phyloP scores from a whole-genome alignment of 53 echinoderm and acorn worm genomes.

The Holothuria scabra region DNA sequence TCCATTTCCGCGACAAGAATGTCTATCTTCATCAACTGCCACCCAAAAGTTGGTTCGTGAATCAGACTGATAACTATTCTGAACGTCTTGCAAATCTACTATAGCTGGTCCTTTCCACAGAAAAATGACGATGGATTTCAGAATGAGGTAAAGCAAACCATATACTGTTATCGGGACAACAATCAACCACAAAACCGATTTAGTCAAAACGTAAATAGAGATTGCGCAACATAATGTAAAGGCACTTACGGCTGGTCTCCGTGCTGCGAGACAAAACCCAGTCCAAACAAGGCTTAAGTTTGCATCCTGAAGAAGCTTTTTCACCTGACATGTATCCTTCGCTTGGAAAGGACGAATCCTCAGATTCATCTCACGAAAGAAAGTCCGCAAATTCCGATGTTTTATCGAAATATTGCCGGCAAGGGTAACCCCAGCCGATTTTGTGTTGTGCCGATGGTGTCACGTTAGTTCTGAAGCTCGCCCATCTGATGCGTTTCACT shows the following conservation, averaged over 20 bases:
- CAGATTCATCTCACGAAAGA: slow-evolving; percentile 19
- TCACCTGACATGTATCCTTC: slow-evolving; percentile 12
- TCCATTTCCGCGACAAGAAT: no score
- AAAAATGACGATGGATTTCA: slow-evolving; percentile 13
- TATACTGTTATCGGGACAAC: neutral
- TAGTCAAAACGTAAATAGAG: slow-evolving; percentile 31
- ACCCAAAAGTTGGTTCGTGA: slow-evolving; percentile 38
- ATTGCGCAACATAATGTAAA: slow-evolving; percentile 40
- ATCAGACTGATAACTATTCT: slow-evolving; percentile 20
- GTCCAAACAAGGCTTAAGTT: slow-evolving; percentile 36
- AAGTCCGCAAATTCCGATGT: no score
- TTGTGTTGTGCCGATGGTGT: no score
- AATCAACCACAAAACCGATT: neutral
- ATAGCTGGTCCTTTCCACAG: slow-evolving; percentile 18
- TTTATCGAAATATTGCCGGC: no score
- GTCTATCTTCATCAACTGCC: neutral
- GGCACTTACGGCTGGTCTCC: slow-evolving; percentile 27
- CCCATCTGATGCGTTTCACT: no score
- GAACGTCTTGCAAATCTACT: slow-evolving; percentile 15
- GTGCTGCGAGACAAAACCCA: slow-evolving; percentile 24
- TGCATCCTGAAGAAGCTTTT: slow-evolving; percentile 23
- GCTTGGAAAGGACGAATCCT: slow-evolving; percentile 24
- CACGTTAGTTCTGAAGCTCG: no score
- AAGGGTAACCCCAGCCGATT: no score
- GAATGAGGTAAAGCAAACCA: neutral